Conservation (phyloP, 2,888 invertebrate genomes). For the Marronus borbonicus region DNA sequence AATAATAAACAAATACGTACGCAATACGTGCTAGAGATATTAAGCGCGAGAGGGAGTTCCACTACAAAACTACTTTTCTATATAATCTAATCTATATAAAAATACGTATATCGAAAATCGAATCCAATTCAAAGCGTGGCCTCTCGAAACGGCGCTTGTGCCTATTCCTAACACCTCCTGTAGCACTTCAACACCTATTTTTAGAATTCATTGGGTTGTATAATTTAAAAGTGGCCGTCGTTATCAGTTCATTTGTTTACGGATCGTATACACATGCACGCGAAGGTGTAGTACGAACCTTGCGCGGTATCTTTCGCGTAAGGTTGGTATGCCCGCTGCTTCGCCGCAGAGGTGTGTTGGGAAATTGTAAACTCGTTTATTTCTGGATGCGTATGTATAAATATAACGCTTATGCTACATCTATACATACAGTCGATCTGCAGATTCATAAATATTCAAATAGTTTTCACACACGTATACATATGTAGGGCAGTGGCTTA, state of each 20-base stretch:
- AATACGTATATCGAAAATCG: conserved; percentile 30
- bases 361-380: conserved; percentile 42
- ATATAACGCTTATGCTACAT: neutral
- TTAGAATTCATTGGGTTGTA: conserved; percentile 45
- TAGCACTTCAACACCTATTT: conserved; percentile 43
- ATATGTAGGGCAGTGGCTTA: no score
- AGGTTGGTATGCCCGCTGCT: conserved; percentile 29
- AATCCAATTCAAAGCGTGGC: neutral
- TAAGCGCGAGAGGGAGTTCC: neutral
- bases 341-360: conserved; percentile 27
- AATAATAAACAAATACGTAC: conserved; percentile 19
- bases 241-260: conserved; percentile 45
- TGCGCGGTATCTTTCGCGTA: neutral
- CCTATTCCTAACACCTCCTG: conserved; percentile 33
- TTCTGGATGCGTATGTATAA: conserved; percentile 26
- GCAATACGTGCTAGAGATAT: conserved; percentile 28
- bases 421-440: neutral
- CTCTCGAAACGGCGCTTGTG: neutral
- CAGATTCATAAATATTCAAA: no score
- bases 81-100: no score
- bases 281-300: neutral
- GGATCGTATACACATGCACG: neutral
- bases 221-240: conserved; percentile 44
- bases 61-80: neutral
- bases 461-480: neutral